Base-by-base conservation (phyloP, 2,113 vertebrate species). In the Cacatua alba region DNA sequence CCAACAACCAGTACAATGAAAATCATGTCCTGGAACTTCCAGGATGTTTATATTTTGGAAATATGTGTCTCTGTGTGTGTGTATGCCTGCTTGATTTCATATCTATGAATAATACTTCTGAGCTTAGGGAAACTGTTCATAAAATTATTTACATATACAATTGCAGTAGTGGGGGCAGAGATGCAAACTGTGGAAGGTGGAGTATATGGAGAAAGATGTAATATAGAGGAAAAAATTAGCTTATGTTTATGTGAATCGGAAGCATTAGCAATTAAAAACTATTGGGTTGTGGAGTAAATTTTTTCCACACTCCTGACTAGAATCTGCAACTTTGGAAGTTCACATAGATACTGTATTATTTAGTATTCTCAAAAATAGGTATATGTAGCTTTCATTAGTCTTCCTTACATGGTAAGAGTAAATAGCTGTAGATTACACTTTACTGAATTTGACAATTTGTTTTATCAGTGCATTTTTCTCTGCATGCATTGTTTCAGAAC, bases 361-460 rank as follows among this genome's bases (percentile, higher is more conserved):
- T 84, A 57, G 17, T 57, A 82, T 62, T 77, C 55, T 82, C 55
- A 70, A 70, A 94, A 78, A 70, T 62, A 24, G 4, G 0, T 74
- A 17, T 85, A 14, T 80, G 65, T 76, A 67, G 70, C 84, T 74
- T 95, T 90, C 57, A 81, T 92, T 96, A 77, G 51, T 83, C 76
- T 90, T 94, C 35, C 44, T 64, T 75, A 51, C 35, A 69, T 74
- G 68, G 60, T 95, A 88, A 88, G 80, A 63, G 28, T 71, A 62
- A 85, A 81, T 64, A 86, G 46, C 64, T 90, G 64, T 31, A 44
- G 53, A 78, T 46, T 68, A 51, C 55, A 63, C 44, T 92, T 84
- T 49, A 28, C 75, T 51, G 71, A 43, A 44, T 82, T 79, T 95
- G 57, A 60, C 82, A 24, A 11, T 95, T 96, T 92, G 82, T 96